Base-by-base conservation (phyloP, 2,888 invertebrate species). In the Mesoligia furuncula region DNA sequence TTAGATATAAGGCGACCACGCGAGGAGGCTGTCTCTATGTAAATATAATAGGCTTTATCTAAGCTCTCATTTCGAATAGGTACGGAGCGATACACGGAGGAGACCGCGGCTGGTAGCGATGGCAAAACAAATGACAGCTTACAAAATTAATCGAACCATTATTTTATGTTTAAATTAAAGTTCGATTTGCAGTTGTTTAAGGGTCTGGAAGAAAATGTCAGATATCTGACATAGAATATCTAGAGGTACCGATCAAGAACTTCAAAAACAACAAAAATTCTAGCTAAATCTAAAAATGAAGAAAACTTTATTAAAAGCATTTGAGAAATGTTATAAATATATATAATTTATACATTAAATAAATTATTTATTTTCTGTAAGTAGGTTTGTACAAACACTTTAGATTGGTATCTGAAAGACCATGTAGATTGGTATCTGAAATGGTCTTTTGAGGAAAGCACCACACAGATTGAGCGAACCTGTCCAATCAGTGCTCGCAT, bases 31-130 rank as follows among this genome's bases (percentile, higher is more conserved):
- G 87, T 94, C 92, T 94, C 90, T 94, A 95, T 96, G 95, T 94
- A 94, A 96, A 96, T 96, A 93, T 94, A 90, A 95, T 94, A 93
- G 93, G 91, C 93, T 91, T 93, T 94, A 94, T 95, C 94, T 92
- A 83, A 86, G 87, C 83, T 85, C 83, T 87, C 76, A 80, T 87
- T 84, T 85, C 81, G 72, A 81, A 85, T 88, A 88, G 88, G 89
- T 88, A 88, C 73, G 81, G 76, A 75, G 78, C 80, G 78, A 81
- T 83, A 81, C 83, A 79, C 75, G 85, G 82, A 64, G 65, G 77
- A 80, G 82, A 85, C 85, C 89, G 83, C 85, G 79, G n/a, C 39
- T 36, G 81, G 81, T 91, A 92, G 85, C 15, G 91, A 61, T 20
- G 1, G 85, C 88, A 90, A 69, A 89, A 88, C 83, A 84, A 77